Evolutionary conservation across 1,140 invertebrate species (phyloP).

Genomic region (Anoplophora glabripennis): DNA sequence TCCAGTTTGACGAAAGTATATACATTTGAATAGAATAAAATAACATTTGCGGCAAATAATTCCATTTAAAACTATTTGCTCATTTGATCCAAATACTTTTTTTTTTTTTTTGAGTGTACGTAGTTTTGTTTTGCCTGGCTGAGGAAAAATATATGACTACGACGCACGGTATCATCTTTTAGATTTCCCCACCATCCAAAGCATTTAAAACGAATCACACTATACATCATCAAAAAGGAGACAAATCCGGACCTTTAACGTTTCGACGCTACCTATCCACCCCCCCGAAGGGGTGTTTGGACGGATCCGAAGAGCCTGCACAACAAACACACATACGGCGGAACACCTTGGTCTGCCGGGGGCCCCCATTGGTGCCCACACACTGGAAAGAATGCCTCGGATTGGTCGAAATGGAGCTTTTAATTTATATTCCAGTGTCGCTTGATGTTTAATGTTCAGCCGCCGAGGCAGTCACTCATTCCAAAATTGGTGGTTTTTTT

Average conservation of each 20-base stretch:
- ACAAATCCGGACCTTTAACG: not conserved
- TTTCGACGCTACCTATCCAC: not conserved
- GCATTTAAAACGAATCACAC: not conserved
- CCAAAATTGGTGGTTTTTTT: conserved; percentile 41
- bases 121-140: too few relatives aligned
- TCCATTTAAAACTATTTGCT: too few relatives aligned
- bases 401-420: conserved; percentile 41
- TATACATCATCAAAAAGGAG: not conserved
- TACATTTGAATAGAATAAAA: too few relatives aligned
- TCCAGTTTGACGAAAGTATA: too few relatives aligned
- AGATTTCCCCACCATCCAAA: too few relatives aligned
- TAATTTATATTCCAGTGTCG: conserved; percentile 42
- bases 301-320: not conserved
- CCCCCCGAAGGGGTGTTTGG: not conserved
- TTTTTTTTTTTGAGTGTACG: too few relatives aligned
- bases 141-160: not conserved
- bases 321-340: conserved; percentile 21
- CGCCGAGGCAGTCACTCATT: conserved; percentile 29
- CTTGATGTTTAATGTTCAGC: conserved; percentile 39
- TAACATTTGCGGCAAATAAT: too few relatives aligned
- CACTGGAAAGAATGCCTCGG: conserved; percentile 23
- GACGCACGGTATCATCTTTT: not conserved
- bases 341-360: conserved; percentile 21
- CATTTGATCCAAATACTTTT: too few relatives aligned
- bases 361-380: conserved; percentile 32